Percentiles rank a stretch among this genome's conserved stretches.
These are phyloP conservation scores for Euphysa ruthae DNA, from an alignment of 30 jellyfish, hydroid and myxozoan genomes.

Conservation along the genomic window DNA sequence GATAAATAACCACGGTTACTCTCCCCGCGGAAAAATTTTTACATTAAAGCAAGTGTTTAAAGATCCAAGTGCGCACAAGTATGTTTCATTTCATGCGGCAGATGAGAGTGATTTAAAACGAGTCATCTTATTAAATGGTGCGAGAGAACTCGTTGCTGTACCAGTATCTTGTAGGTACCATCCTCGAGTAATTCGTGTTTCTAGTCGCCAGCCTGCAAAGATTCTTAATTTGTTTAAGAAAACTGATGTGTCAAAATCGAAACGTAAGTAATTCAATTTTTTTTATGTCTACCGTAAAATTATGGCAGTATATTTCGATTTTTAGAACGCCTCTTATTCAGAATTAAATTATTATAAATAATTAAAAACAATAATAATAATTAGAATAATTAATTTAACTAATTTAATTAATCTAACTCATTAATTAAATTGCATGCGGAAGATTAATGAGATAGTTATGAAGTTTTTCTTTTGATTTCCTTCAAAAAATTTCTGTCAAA, in stretches of 20 bases:
- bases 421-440: too few species aligned
- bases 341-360: too few species aligned
- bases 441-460: too few species aligned
- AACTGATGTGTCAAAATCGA: neutral
- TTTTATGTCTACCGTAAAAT: too few species aligned
- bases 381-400: too few species aligned
- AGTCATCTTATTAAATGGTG: slow-evolving; percentile 21
- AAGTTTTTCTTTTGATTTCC: too few species aligned
- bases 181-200: slow-evolving; percentile 6
- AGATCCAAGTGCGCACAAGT: slow-evolving; percentile 60
- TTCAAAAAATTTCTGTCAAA: too few species aligned
- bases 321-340: too few species aligned
- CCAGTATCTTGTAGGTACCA: slow-evolving; percentile 23
- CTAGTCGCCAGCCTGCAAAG: slow-evolving; percentile 24
- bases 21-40: slow-evolving; percentile 76
- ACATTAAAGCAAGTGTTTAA: slow-evolving; percentile 83
- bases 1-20: slow-evolving; percentile 88
- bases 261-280: neutral
- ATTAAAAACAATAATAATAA: too few species aligned
- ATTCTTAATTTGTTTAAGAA: slow-evolving; percentile 1
- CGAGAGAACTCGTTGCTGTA: slow-evolving; percentile 19
- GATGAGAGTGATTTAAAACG: slow-evolving; percentile 52
- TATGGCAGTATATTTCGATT: too few species aligned
- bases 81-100: slow-evolving; percentile 63
- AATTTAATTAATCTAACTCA: too few species aligned